Percentiles rank a stretch among this genome's conserved stretches.
phyloP scores from a whole-genome alignment of 2,888 invertebrate species.

The Colletes collaris region DNA sequence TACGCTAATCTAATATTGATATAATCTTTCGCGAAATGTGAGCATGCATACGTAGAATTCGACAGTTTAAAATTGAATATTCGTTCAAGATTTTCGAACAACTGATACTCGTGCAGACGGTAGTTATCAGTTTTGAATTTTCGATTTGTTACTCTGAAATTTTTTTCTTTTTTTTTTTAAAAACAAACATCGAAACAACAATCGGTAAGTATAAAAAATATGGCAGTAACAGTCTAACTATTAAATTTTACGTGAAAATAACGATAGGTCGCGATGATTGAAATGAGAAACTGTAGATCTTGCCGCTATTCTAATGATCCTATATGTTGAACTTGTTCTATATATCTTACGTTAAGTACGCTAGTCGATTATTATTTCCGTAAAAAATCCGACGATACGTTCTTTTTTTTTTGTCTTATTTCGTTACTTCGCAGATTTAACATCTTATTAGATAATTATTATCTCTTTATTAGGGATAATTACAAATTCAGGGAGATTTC shows the following conservation, averaged over 20 bases:
- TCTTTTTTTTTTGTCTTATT: constrained; percentile 29
- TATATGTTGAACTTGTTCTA: constrained; percentile 34
- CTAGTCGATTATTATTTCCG: constrained; percentile 46
- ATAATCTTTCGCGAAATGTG: constrained; percentile 4
- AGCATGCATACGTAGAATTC: neutral
- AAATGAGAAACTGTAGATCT: constrained; percentile 28
- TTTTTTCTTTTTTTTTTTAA: neutral
- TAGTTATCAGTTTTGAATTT: constrained; percentile 2
- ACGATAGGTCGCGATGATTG: constrained; percentile 40
- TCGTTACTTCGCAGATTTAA: constrained; percentile 45
- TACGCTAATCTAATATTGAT: constrained; percentile 28
- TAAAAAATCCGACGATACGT: constrained; percentile 49
- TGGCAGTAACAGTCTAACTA: constrained; percentile 67
- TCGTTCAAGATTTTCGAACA: constrained; percentile 13
- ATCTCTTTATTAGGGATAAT: constrained; percentile 30
- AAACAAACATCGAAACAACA: constrained; percentile 40
- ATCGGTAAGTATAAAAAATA: constrained; percentile 61
- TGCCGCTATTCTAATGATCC: constrained; percentile 26
- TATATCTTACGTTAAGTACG: constrained; percentile 37
- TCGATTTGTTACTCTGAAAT: neutral
- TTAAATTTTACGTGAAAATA: constrained; percentile 33
- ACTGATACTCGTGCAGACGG: constrained; percentile 2
- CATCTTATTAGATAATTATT: constrained; percentile 50
- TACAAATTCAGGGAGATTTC: constrained; percentile 26
- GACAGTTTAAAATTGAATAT: constrained; percentile 4